Evolutionary conservation across 2,888 invertebrate genomes (phyloP), one percentile per base, ranked within the genome.

Genomic region (Mechanitis mazaeus): DNA sequence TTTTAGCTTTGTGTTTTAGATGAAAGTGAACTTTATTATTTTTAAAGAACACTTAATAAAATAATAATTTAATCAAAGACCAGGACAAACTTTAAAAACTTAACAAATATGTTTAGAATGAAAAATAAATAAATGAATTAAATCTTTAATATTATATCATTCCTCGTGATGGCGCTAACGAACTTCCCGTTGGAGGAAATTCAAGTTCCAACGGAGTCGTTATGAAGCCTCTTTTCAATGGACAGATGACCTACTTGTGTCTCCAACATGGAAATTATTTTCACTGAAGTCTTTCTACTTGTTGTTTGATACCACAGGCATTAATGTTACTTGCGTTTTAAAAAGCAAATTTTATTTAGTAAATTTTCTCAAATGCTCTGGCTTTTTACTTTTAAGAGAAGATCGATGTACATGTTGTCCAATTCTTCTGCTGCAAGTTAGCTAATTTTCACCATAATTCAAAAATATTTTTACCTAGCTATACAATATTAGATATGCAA

Each of bases 181-280:
- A 50, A 50, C 9, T 50, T 50, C 47, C 47, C 9, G 47, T 50
- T 4, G 7, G 47, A 28, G 47, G 47, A 50, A 50, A 50, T 50
- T 28, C 47, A 20, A 50, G 47, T 50, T 50, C 9, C 47, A 28
- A 31, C 47, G 5, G 47, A 50, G 28, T 50, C 47, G 47, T 50
- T 50, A 50, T 20, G 47, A 50, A 50, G 47, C 7, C 47, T 20
- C 47, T 50, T 50, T 50, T 42, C 47, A 50, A 50, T 50, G 31
- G 28, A 50, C 28, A 50, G 47, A 50, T 50, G 47, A 50, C 47
- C 47, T 50, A 50, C 31, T 50, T 50, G 47, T 50, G 6, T 20
- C 28, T 50, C 20, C 28, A 20, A 31, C 47, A 50, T 50, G 20
- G 47, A 50, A 50, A 50, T 50, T 50, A 50, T 50, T 50, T 50